Percentiles rank a stretch among this genome's conserved stretches.
These are phyloP conservation scores for Syngnathus scovelli DNA, from an alignment of 2,113 vertebrate genomes.

Conservation along the genomic window DNA sequence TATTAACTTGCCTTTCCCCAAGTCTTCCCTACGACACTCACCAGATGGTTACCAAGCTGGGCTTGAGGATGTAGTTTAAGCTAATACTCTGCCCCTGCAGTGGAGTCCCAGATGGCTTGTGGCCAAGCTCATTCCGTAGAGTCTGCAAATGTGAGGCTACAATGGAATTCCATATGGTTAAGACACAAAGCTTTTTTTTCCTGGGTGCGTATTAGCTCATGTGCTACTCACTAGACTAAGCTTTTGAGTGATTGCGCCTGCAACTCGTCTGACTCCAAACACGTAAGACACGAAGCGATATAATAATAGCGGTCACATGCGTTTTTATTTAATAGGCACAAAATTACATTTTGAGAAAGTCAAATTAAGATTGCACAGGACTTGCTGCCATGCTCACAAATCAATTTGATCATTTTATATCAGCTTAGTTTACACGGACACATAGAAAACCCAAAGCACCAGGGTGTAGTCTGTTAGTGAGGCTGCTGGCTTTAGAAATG, in stretches of 20 bases:
- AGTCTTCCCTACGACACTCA: background rate
- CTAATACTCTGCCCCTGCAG: constrained; percentile 28
- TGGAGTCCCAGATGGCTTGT: constrained; percentile 40
- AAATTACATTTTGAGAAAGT: too few species aligned
- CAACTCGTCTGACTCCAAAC: background rate
- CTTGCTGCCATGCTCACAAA: too few species aligned
- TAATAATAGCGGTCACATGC: too few species aligned
- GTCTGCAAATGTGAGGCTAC: constrained; percentile 6
- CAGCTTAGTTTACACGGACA: background rate
- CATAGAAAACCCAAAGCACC: constrained; percentile 41
- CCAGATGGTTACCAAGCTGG: background rate
- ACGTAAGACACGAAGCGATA: background rate
- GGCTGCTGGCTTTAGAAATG: constrained; percentile 55
- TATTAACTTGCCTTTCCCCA: background rate
- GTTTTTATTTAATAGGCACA: too few species aligned
- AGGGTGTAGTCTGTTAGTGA: constrained; percentile 53
- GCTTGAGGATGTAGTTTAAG: constrained; percentile 21
- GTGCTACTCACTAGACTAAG: constrained; percentile 22
- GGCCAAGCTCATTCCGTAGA: constrained; percentile 42
- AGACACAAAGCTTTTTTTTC: constrained; percentile 46
- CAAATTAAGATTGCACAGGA: too few species aligned
- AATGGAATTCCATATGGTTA: constrained; percentile 33
- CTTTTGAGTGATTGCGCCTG: constrained; percentile 15
- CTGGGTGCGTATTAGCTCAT: constrained; percentile 38
- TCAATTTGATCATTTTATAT: too few species aligned